Evolutionary conservation across 2,888 invertebrate species (phyloP), one percentile per base, ranked within the genome.

Genomic region (Cacoxenus indagator): DNA sequence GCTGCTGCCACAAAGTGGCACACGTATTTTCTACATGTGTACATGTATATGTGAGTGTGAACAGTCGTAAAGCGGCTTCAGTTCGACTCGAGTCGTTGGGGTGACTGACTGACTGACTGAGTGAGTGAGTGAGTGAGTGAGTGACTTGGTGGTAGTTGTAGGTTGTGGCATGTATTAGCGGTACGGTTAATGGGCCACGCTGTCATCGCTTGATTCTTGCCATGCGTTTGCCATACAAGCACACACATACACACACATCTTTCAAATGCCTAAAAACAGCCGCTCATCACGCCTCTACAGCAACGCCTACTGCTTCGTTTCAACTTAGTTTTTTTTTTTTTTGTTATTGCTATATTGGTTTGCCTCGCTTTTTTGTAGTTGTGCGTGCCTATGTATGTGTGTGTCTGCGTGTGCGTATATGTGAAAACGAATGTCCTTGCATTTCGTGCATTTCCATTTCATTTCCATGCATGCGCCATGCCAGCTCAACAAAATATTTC

Each of bases 361-460:
- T 51, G 6, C 51, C 19, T 51, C 19, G 0, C 22, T 51, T 51
- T 22, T 22, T 51, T 51, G 27, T 27, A 51, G 31, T 14, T 19
- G 22, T 9, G 9, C 46, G 43, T 27, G 62, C 61, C 48, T 19
- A 54, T 57, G 24, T 59, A 24, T 8, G 19, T 54, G 14, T 68
- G 57, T 55, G 61, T 71, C 14, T 29, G 55, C 46, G 66, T 70
- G 64, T 65, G 68, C 74, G 70, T 67, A 68, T 64, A 22, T 68
- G 61, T 70, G 67, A 74, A 59, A 81, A 82, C 78, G 83, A 81
- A 72, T 83, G 83, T 81, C 83, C 83, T 83, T 81, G 80, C 78
- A 72, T 77, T 81, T 76, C 74, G 75, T 83, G 82, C 83, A 80
- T 83, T 83, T 83, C 82, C 83, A 80, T 83, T 83, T 82, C 82